phyloP scores from a whole-genome alignment of 1,140 invertebrate genomes.

The Drosophila sp. region DNA sequence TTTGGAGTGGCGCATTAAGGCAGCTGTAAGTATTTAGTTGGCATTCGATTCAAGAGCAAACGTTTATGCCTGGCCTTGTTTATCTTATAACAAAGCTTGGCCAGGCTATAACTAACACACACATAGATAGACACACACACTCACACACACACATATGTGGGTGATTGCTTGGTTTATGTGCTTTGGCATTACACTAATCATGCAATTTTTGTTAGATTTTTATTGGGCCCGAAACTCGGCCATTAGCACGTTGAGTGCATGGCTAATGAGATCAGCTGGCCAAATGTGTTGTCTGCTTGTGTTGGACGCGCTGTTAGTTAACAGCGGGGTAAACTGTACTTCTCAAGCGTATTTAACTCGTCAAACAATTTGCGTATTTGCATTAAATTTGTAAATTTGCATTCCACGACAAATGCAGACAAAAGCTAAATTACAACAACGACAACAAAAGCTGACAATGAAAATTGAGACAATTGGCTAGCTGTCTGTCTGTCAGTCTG shows the following conservation, averaged over 20 bases:
- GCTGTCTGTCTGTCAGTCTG: conserved; percentile 49
- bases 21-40: conserved; percentile 46
- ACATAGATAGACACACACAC: conserved; percentile 14
- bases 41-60: conserved; percentile 47
- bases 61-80: conserved; percentile 3
- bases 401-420: conserved; percentile 45
- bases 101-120: conserved; percentile 36
- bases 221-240: conserved; percentile 55
- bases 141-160: conserved; percentile 17
- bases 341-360: conserved; percentile 23
- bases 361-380: conserved; percentile 46
- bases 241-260: conserved; percentile 73
- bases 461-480: conserved; percentile 70
- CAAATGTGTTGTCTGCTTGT: conserved; percentile 11
- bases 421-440: conserved; percentile 41
- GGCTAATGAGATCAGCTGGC: conserved; percentile 58
- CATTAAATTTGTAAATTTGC: conserved; percentile 72
- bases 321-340: conserved; percentile 34
- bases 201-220: conserved; percentile 66
- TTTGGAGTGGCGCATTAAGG: conserved; percentile 13
- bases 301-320: conserved; percentile 27
- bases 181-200: conserved; percentile 73
- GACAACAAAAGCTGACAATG: conserved; percentile 40
- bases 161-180: conserved; percentile 55
- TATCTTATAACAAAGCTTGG: conserved; percentile 26